phyloP scores from a whole-genome alignment of 2,797 vertebrate species.

The Coccyzus lansbergi region DNA sequence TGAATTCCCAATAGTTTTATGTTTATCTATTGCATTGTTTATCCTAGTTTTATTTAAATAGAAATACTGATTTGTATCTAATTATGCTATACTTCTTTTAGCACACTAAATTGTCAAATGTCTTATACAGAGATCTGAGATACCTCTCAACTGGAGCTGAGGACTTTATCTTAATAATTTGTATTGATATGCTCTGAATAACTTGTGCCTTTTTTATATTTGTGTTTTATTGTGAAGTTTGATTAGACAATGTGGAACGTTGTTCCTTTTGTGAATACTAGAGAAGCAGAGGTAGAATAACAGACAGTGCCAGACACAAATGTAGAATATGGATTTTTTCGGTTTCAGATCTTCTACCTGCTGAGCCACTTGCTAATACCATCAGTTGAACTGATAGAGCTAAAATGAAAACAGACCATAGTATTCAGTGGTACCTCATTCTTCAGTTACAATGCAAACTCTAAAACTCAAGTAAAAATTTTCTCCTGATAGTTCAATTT shows the following conservation, averaged over 20 bases:
- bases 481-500: not conserved
- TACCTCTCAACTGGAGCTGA: not conserved
- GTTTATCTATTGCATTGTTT: not conserved
- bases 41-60: not conserved
- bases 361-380: not conserved
- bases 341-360: not conserved
- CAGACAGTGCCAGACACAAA: not conserved
- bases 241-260: not conserved
- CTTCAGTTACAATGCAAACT: not conserved
- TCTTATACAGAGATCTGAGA: accelerated
- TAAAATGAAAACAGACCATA: not conserved
- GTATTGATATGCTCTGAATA: not conserved
- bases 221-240: not conserved
- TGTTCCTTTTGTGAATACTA: not conserved
- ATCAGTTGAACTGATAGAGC: not conserved
- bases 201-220: not conserved
- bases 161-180: not conserved
- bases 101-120: not conserved
- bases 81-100: not conserved
- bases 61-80: not conserved
- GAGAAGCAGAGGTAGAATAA: not conserved
- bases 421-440: not conserved
- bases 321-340: not conserved
- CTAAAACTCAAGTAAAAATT: not conserved
- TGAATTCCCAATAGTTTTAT: not conserved